Evolutionary conservation across 2,113 vertebrate genomes (phyloP), one percentile per base, ranked within the genome.

Genomic region (Paedocypris sp.): DNA sequence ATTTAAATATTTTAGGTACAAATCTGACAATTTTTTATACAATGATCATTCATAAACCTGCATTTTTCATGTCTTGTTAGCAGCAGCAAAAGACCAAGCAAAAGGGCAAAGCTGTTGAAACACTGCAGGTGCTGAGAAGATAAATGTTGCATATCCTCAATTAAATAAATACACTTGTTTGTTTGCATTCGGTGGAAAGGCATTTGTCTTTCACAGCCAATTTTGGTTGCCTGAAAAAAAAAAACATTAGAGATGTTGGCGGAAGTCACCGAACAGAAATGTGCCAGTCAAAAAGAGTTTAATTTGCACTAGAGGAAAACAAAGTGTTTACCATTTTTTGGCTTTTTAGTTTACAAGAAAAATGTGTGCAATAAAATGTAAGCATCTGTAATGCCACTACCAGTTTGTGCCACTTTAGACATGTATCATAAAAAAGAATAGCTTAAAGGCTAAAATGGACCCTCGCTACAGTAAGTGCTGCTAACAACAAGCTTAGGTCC

Each of bases 111-210:
- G 20, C 39, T 58, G 12, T 58, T 58, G 53, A 29, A 32, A 32
- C 53, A 58, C 26, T 20, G 39, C 29, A 58, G 53, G 26, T 58
- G 26, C 26, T 58, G 53, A 58, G 38, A 58, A 58, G 26, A 58
- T 43, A 58, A 43, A 58, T 43, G 26, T 56, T 28, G 26, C 36
- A 56, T 56, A 36, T 58, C 9, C 39, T 58, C 16, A 58, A 43
- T 58, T 43, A 58, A 20, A 43, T 22, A 18, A 58, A 43, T 18
- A 43, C 23, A 41, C 54, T 43, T 32, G 53, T 57, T 57, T 43
- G 16, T 32, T 32, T 28, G 15, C 38, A 43, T 43, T 25, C 7
- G 2, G 16, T 42, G 38, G 11, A 32, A 43, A 31, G 43, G 9
- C 4, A 32, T 32, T 31, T 43, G 10, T 32, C 39, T 58, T 58